A percentile compares a stretch with the other conserved stretches of the same genome.
Conservation (phyloP, 2,888 invertebrate genomes). For the Leucania comma region DNA sequence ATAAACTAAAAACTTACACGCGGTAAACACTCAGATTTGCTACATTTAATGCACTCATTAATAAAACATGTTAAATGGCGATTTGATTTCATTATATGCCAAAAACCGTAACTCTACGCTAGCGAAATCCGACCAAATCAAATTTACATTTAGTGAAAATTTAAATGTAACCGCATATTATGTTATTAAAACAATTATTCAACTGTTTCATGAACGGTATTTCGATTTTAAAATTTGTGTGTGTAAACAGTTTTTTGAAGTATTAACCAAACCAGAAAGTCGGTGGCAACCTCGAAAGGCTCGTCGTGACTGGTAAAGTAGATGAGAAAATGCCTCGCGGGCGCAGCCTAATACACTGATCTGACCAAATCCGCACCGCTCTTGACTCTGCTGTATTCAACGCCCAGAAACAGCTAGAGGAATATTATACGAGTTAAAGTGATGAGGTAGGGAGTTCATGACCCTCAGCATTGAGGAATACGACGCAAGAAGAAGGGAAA, state of each 20-base stretch:
- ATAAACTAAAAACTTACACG: constrained; percentile 42
- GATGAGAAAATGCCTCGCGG: too few species aligned
- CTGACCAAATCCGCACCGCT: too few species aligned
- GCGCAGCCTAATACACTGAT: too few species aligned
- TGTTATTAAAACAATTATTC: constrained; percentile 62
- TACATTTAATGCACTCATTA: constrained; percentile 54
- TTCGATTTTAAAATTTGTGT: constrained; percentile 20
- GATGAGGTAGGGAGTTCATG: too few species aligned
- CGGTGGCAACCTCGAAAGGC: too few species aligned
- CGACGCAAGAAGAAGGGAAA: too few species aligned
- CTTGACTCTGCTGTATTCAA: too few species aligned
- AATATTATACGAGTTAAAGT: too few species aligned
- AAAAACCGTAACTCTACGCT: constrained; percentile 68
- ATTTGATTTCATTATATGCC: constrained; percentile 72
- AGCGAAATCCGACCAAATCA: constrained; percentile 67
- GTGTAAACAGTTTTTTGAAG: background rate
- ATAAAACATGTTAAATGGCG: constrained; percentile 66
- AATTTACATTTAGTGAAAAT: constrained; percentile 72
- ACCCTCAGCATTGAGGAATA: too few species aligned
- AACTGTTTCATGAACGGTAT: constrained; percentile 41
- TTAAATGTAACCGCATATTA: constrained; percentile 64
- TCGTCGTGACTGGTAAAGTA: too few species aligned
- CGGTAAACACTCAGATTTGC: constrained; percentile 29
- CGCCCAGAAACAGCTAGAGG: too few species aligned
- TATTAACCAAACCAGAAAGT: too few species aligned